phyloP scores from a whole-genome alignment of 2,113 vertebrate species.

The Zosterops hypoxanthus region DNA sequence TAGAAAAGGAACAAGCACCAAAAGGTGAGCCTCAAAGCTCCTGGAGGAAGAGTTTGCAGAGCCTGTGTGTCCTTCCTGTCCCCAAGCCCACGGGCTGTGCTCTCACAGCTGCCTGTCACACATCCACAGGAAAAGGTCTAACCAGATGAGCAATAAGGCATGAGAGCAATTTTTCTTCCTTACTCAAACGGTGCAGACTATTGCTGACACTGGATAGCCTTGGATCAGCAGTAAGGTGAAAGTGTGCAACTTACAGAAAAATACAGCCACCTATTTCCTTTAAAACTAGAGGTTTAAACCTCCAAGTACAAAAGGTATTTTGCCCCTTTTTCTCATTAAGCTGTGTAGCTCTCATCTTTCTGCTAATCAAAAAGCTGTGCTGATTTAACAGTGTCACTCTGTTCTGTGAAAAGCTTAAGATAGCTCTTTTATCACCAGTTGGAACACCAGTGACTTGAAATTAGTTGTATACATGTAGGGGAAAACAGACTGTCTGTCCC shows the following conservation, averaged over 20 bases:
- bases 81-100: fast-evolving
- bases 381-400: slow-evolving; percentile 58
- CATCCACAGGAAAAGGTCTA: background rate
- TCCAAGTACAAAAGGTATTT: background rate
- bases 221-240: background rate
- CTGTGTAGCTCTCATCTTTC: background rate
- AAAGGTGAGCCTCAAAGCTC: background rate
- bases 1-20: background rate
- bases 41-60: background rate
- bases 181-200: background rate
- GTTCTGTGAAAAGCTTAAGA: slow-evolving; percentile 60
- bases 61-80: background rate
- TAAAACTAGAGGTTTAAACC: background rate
- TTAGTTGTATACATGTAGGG: slow-evolving; percentile 37
- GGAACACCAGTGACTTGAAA: slow-evolving; percentile 54
- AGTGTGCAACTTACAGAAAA: background rate
- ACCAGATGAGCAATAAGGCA: background rate
- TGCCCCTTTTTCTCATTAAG: slow-evolving; percentile 19
- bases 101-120: background rate
- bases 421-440: slow-evolving; percentile 56
- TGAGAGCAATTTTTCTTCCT: background rate
- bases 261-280: background rate
- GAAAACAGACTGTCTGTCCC: slow-evolving; percentile 63
- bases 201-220: background rate
- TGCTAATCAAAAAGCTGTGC: slow-evolving; percentile 50